phyloP scores from a whole-genome alignment of 2,113 vertebrate genomes.

The Vulpes ferrilata region DNA sequence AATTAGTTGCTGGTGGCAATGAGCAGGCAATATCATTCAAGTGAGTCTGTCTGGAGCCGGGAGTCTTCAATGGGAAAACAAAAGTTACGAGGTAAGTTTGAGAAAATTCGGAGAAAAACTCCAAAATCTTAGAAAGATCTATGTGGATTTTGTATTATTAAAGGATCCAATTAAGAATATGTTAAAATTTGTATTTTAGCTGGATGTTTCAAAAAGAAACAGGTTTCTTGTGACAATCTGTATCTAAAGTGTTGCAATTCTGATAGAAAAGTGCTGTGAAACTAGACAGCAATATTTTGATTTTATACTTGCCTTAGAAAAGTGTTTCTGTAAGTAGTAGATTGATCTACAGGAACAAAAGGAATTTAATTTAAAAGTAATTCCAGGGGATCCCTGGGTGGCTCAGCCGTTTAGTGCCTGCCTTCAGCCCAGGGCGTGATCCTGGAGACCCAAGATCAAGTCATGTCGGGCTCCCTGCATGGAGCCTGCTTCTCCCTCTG shows the following conservation, averaged over 20 bases:
- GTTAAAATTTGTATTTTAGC: background rate
- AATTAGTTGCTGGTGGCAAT: slow-evolving; percentile 28
- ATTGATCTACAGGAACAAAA: background rate
- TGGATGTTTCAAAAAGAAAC: background rate
- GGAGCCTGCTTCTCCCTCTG: no score
- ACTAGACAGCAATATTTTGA: background rate
- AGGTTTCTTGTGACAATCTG: background rate
- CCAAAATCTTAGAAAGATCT: background rate
- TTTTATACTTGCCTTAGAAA: background rate
- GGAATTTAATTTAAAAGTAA: background rate
- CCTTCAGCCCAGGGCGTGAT: no score
- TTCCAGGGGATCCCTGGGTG: no score
- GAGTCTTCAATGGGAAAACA: background rate
- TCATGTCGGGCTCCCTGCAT: no score
- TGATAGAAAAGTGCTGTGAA: background rate
- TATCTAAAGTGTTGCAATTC: background rate
- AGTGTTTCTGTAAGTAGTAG: background rate
- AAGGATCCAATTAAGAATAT: background rate
- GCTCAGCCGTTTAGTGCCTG: no score
- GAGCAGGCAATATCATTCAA: slow-evolving; percentile 3
- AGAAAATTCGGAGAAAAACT: background rate
- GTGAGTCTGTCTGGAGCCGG: background rate
- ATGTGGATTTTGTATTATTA: background rate
- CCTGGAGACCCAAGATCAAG: no score
- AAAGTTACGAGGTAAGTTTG: background rate